Percentiles rank a stretch among this genome's conserved stretches.
phyloP scores from a whole-genome alignment of 2,113 vertebrate species.

The Hemiscyllium ocellatum region DNA sequence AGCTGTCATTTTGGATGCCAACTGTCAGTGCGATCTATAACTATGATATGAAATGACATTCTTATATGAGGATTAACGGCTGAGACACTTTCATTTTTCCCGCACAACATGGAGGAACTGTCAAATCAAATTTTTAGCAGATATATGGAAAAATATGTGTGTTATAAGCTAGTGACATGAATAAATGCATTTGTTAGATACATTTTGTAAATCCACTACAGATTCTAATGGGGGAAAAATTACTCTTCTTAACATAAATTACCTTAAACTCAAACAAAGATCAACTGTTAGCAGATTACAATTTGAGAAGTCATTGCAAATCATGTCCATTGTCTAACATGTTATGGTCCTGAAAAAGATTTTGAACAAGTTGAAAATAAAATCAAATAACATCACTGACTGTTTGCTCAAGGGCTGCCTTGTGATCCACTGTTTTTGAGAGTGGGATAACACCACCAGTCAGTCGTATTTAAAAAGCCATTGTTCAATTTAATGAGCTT shows the following conservation, averaged over 20 bases:
- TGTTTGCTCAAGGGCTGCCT: not conserved
- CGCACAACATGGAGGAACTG: not conserved
- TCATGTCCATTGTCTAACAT: not conserved
- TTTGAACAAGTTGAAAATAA: not conserved
- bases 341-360: not conserved
- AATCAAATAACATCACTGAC: not conserved
- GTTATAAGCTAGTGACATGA: not conserved
- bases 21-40: not conserved
- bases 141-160: not conserved
- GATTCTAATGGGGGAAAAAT: not conserved
- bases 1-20: not conserved
- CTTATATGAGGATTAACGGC: not conserved
- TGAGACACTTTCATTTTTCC: not conserved
- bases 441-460: not conserved
- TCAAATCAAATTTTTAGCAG: not conserved
- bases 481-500: constrained; percentile 2
- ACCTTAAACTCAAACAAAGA: not conserved
- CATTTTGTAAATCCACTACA: not conserved
- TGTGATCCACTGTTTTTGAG: not conserved
- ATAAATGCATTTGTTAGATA: not conserved
- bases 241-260: not conserved
- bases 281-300: not conserved
- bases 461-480: not conserved
- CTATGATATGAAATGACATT: not conserved
- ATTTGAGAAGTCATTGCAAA: not conserved